These are phyloP conservation scores for Cydia strobilella DNA, from an alignment of 1,140 invertebrate genomes.

Conservation along the genomic window DNA sequence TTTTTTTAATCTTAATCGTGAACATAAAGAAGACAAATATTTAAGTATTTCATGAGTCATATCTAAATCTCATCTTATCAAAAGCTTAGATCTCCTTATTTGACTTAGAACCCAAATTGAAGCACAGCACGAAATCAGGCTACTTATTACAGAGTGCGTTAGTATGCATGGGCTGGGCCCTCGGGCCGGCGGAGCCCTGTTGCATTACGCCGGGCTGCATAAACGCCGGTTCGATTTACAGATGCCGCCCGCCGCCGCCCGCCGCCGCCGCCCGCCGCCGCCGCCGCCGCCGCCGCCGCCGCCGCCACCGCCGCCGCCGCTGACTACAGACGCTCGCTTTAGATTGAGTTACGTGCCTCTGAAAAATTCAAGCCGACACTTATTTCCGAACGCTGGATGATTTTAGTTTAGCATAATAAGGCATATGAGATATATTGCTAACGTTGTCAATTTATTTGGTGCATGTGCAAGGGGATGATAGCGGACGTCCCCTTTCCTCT, in stretches of 20 bases:
- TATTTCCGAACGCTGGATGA: slow-evolving; percentile 4
- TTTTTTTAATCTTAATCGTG: too few relatives aligned
- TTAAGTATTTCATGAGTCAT: background rate
- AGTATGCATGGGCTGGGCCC: slow-evolving; percentile 78
- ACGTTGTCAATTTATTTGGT: background rate
- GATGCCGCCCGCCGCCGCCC: slow-evolving; percentile 31
- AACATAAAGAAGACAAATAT: too few relatives aligned
- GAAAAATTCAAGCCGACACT: slow-evolving; percentile 24
- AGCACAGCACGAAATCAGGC: slow-evolving; percentile 60
- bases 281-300: slow-evolving; percentile 33
- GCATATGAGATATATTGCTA: background rate
- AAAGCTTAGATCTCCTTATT: slow-evolving; percentile 14
- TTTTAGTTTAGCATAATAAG: slow-evolving; percentile 9
- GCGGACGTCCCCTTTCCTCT: too few relatives aligned
- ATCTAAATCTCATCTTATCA: background rate
- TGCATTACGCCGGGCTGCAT: slow-evolving; percentile 58
- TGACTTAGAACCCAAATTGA: slow-evolving; percentile 22
- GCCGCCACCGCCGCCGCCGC: slow-evolving; percentile 36
- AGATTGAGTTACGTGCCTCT: slow-evolving; percentile 40
- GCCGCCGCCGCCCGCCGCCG: slow-evolving; percentile 39
- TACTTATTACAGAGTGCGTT: slow-evolving; percentile 71
- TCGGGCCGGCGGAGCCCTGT: slow-evolving; percentile 43
- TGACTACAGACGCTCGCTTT: slow-evolving; percentile 46
- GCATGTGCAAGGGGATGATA: too few relatives aligned
- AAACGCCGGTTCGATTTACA: slow-evolving; percentile 65